Evolutionary conservation across 2,888 invertebrate species (phyloP), one percentile per base, ranked within the genome.

Genomic region (Agrilus biguttatus): DNA sequence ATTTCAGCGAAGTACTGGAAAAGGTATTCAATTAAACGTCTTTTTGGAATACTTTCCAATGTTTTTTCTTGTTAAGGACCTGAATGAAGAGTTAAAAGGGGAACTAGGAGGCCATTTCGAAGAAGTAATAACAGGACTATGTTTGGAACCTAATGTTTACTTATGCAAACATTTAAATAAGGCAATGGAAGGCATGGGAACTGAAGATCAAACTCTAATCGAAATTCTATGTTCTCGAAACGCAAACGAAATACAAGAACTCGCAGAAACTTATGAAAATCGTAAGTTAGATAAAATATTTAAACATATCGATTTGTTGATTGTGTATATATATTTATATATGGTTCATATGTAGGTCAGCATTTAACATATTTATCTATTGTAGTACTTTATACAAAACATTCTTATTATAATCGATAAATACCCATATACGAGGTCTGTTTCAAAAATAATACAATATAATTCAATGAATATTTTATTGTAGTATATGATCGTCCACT

Each of bases 401-500:
- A 8, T 17, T 17, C 12, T 12, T 8, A 8, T 36, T 12, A 10
- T 12, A 36, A 12, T 36, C 17, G 10, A 19, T 17, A 14, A 35
- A 14, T 2, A 35, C 4, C 14, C 14, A 8, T 6, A 10, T 36
- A 17, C 8, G 8, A 12, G 36, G 12, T 19, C 14, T 12, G 2
- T 8, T 36, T 17, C 17, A 12, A 12, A 17, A 12, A 36, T 3
- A 17, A 14, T 36, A 36, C 14, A 7, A 14, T 14, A n/a, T n/a
- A n/a, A n/a, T n/a, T n/a, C n/a, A n/a, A n/a, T n/a, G n/a, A 6
- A 36, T 17, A 7, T 36, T 36, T 17, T 17, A 12, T 36, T 12
- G 8, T 36, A 17, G 14, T 36, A 3, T 36, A 17, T n/a, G 36
- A 74, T 49, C 72, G 78, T 0, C 78, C 79, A 0, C 58, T 85